Evolutionary conservation across 2,797 vertebrate genomes (phyloP), one percentile per base, ranked within the genome.

Genomic region (Valencia hispanica): DNA sequence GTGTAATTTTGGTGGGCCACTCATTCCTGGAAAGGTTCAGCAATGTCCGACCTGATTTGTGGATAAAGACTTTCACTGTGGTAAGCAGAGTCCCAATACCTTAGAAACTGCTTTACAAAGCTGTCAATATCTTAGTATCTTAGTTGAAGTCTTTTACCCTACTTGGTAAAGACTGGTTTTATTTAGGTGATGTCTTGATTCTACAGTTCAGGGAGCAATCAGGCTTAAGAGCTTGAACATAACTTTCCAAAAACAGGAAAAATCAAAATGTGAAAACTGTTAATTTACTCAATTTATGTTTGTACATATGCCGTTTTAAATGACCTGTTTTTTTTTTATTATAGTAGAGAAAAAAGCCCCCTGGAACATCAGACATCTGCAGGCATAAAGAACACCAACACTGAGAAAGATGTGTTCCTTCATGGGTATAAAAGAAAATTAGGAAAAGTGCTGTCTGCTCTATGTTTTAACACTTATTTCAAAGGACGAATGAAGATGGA

Each of bases 401-500:
- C 39, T 22, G 22, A 70, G 20, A 48, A 69, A n/a, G 27, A 47
- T 74, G 39, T 61, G 36, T 2, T 32, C 47, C 43, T 12, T 15
- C 30, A 20, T n/a, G 36, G 36, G 1, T 25, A 47, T 14, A 45
- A 57, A n/a, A n/a, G n/a, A 43, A 66, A 79, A 5, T 17, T n/a
- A 75, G 34, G 15, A 43, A 68, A 27, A 22, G 45, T 53, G 43
- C 20, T 68, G 3, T 75, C 50, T 55, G 43, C 45, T 45, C 7
- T n/a, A 43, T 27, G 55, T 70, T 57, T n/a, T 75, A 66, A 63
- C 36, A 14, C 55, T 65, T 53, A 39, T 69, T 22, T 77, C 4
- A 63, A 47, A 74, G 50, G 39, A 41, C 25, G 32, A 43, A 30
- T 25, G 68, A 79, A 50, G 15, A 77, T 45, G 68, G 32, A 63